Conservation (phyloP, 2,888 invertebrate species). For the Tipula vernalis region DNA sequence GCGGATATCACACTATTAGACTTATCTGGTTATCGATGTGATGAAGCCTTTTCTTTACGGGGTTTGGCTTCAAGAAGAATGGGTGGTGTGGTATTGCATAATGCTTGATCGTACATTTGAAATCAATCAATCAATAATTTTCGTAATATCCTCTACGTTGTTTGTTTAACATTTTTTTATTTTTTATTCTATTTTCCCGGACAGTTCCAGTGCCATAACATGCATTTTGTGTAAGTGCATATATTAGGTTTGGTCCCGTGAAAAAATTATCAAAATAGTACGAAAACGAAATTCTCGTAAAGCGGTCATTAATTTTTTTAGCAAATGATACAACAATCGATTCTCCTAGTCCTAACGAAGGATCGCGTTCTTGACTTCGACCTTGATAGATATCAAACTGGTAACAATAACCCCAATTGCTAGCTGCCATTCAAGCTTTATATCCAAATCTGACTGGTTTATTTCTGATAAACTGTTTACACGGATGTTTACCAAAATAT, state of each 20-base stretch:
- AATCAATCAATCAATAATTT: no score
- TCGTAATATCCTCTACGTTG: no score
- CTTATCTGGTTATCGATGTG: no score
- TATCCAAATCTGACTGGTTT: background rate
- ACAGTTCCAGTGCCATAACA: background rate
- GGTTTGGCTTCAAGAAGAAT: no score
- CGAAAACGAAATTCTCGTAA: background rate
- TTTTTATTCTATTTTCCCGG: background rate
- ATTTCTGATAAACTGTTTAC: background rate
- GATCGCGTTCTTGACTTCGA: no score
- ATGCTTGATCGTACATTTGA: no score
- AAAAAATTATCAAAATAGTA: background rate
- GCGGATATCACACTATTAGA: no score
- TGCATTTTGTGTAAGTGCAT: background rate
- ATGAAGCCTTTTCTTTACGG: background rate
- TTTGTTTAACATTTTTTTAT: background rate
- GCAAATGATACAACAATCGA: no score
- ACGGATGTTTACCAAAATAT: no score
- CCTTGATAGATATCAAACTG: background rate
- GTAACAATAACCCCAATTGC: background rate
- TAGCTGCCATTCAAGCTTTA: background rate
- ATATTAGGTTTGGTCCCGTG: background rate
- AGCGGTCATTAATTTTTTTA: no score
- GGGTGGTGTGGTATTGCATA: no score
- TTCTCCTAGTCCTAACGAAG: background rate